Evolutionary conservation across 2,888 invertebrate genomes (phyloP).

Genomic region (Orchestes rusci): DNA sequence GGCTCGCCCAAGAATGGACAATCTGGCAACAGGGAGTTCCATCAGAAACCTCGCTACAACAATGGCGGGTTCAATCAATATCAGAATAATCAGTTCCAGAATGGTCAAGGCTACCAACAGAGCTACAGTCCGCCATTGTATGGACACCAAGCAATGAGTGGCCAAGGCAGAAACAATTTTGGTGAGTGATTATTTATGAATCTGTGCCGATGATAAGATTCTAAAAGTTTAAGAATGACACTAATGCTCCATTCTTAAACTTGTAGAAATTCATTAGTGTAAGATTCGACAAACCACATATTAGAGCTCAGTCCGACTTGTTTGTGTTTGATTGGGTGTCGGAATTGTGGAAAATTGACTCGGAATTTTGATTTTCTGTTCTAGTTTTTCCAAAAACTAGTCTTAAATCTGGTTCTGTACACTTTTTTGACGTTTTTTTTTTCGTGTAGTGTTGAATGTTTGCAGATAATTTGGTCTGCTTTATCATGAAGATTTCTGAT

Average conservation of each 20-base stretch:
- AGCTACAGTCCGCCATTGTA: conserved; percentile 35
- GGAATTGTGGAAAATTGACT: conserved; percentile 18
- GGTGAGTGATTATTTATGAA: too few relatives aligned
- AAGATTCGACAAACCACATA: conserved; percentile 13
- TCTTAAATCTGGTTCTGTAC: too few relatives aligned
- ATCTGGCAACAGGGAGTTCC: conserved; percentile 42
- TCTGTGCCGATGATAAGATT: too few relatives aligned
- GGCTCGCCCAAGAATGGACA: conserved; percentile 25
- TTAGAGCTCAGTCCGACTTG: conserved; percentile 17
- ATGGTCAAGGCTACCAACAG: conserved; percentile 35
- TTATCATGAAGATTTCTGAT: too few relatives aligned
- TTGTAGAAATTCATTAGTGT: too few relatives aligned
- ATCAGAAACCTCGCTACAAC: conserved; percentile 51
- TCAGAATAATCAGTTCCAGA: conserved; percentile 45
- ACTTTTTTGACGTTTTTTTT: too few relatives aligned
- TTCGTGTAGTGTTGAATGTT: too few relatives aligned
- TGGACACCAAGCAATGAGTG: conserved; percentile 31
- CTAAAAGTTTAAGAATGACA: too few relatives aligned
- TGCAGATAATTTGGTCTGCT: too few relatives aligned
- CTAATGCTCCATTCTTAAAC: too few relatives aligned
- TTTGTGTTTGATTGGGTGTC: conserved; percentile 15
- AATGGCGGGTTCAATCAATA: conserved; percentile 48
- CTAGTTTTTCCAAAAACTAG: too few relatives aligned
- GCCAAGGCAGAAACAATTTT: conserved; percentile 29
- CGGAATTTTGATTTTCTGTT: too few relatives aligned